Evolutionary conservation across 2,888 invertebrate species (phyloP), one percentile per base, ranked within the genome.

Genomic region (Dicranocentrus wangi): DNA sequence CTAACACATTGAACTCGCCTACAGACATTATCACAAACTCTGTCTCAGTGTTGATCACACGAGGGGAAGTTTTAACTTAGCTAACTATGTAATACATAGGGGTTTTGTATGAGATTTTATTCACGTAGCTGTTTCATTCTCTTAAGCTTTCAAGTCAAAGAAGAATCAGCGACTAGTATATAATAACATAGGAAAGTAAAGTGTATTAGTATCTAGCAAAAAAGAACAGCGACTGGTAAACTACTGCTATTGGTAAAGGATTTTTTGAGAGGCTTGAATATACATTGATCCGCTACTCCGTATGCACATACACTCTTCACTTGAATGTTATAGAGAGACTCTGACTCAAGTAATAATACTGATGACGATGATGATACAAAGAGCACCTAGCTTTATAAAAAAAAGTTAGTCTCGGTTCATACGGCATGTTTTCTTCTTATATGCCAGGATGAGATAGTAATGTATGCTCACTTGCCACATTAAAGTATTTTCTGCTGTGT

Each of bases 391-490:
- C n/a, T n/a, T 47, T 47, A 47, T 47, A 68, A 28, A 47, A 66
- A 66, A 60, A 60, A 60, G 28, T 28, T 60, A 17, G 21, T 60
- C 13, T 28, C 60, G 25, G n/a, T 60, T 68, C 25, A 68, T 68
- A 68, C 68, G 47, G 19, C 27, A 68, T 66, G 23, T 68, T 21
- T 15, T 68, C 32, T 68, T 28, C 60, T 72, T 79, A 79, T 79
- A 79, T 79, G 79, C 79, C 72, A 79, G 72, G 79, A 72, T 79
- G 53, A 53, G 55, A 58, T 51, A 70, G 65, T 65, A 58, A 73
- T 28, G 32, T 21, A 58, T 60, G 51, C 28, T 27, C 65, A 60
- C 42, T 21, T 39, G 21, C 13, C 21, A 73, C 27, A 21, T 55
- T 17, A 25, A 65, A 63, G 53, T 39, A 23, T 27, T 27, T 66